Evolutionary conservation across 2,797 vertebrate species (phyloP), one percentile per base, ranked within the genome.

Genomic region (Morus bassanus): DNA sequence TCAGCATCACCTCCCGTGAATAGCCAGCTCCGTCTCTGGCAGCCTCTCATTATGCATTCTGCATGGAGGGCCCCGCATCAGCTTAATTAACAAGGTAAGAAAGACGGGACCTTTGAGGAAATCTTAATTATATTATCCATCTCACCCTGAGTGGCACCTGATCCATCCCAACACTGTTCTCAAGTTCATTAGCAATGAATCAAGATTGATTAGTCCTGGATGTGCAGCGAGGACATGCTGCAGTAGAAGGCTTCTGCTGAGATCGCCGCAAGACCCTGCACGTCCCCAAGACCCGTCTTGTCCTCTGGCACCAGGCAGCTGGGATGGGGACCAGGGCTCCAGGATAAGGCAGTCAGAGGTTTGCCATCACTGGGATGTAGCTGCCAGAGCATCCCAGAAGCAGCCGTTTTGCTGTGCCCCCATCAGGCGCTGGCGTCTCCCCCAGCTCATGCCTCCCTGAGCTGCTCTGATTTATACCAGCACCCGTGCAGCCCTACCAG

Each of bases 121-220:
- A 95, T 89, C 95, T 93, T 97, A 97, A 97, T 97, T 96, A 95
- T 92, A 96, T 96, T 96, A 96, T 96, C 96, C 91, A 92, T 97
- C 95, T 95, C 85, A 88, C 85, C 95, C 96, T 92, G 93, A 91
- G 93, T 89, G 95, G 88, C 96, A 96, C 88, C 95, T 85, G 97
- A 95, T 95, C 94, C 91, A 88, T 96, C 89, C 94, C 84, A 84
- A 88, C 92, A 48, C 95, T 82, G 59, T 75, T 93, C 94, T 82
- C 86, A 64, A 92, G 96, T 95, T 95, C 96, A 93, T 97, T 97
- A 97, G 95, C 86, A 90, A 93, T 78, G 75, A 96, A 94, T 86
- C 57, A 90, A 89, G 79, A 96, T 94, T 95, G 96, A 97, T 96
- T 90, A 89, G 92, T 41, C 57, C 80, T 67, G 70, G 74, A 33